Evolutionary conservation across 2,888 invertebrate genomes (phyloP), one percentile per base, ranked within the genome.

Genomic region (Tachina grossa): DNA sequence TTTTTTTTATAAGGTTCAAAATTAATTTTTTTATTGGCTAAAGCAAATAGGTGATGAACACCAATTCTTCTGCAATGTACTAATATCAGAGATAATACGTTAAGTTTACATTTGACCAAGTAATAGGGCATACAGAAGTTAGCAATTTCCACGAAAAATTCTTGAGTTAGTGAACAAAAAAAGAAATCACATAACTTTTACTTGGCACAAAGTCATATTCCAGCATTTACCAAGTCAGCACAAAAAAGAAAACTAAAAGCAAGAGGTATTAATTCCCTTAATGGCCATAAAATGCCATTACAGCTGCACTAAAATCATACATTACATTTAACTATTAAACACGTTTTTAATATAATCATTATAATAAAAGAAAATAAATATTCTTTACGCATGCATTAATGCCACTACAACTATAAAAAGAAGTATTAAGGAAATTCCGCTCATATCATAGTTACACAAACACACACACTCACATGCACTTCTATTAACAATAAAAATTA

Each of bases 341-440:
- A 68, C 19, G 77, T 75, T 65, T 65, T 75, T 65, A 75, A 45
- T 65, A 55, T 57, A 68, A 77, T 77, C 68, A 59, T 39, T 66
- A 66, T 6, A 61, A 16, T 9, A 49, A 16, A 59, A 39, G 6
- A 39, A 72, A 41, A 47, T 14, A 31, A 39, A 59, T 72, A 19
- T 57, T 16, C 6, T 14, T 0, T 31, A n/a, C 13, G 13, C 39
- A 39, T 10, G 19, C 31, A 59, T 5, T 59, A 39, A 59, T 41
- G n/a, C 59, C 1, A 39, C n/a, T 16, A 41, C n/a, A 59, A 59
- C 41, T n/a, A 41, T n/a, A 45, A 45, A 63, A 68, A 39, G n/a
- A 31, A 31, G 31, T 31, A 16, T 39, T n/a, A 49, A 31, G 49
- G 1, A 49, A 49, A 49, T 31, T 31, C 9, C 1, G 19, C 14